phyloP scores from a whole-genome alignment of 2,888 invertebrate species.

The Myopa tessellatipennis region DNA sequence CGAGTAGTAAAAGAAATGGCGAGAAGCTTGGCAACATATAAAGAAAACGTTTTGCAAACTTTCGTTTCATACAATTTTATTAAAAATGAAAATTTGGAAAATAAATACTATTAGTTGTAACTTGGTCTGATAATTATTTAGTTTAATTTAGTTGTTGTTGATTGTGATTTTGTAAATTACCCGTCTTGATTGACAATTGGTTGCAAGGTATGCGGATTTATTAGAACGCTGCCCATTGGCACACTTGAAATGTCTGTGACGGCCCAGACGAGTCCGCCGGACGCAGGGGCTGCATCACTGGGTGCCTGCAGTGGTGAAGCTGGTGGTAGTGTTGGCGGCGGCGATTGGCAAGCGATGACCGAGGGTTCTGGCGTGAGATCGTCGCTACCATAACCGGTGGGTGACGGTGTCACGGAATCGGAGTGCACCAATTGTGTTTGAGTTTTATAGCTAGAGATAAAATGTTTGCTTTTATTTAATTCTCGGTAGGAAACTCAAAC shows the following conservation, averaged over 20 bases:
- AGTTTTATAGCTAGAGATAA: slow-evolving; percentile 65
- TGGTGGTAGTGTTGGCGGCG: slow-evolving; percentile 45
- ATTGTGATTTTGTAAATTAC: slow-evolving; percentile 62
- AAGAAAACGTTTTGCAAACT: slow-evolving; percentile 54
- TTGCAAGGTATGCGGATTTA: slow-evolving; percentile 77
- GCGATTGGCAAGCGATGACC: slow-evolving; percentile 53
- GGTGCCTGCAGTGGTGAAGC: slow-evolving; percentile 20
- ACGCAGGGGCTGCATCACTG: slow-evolving; percentile 28
- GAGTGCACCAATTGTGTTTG: slow-evolving; percentile 69
- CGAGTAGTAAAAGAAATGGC: too few relatives aligned
- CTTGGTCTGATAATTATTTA: slow-evolving; percentile 28
- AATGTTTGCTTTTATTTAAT: neutral
- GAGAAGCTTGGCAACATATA: too few relatives aligned
- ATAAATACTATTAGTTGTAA: slow-evolving; percentile 45
- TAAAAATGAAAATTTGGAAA: slow-evolving; percentile 42
- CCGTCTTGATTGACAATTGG: slow-evolving; percentile 69
- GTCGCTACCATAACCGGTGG: slow-evolving; percentile 72
- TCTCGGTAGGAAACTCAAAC: neutral
- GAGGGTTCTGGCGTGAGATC: slow-evolving; percentile 66
- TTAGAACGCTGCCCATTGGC: slow-evolving; percentile 87
- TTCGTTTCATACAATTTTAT: slow-evolving; percentile 42
- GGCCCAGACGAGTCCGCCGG: slow-evolving; percentile 80
- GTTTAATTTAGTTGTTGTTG: slow-evolving; percentile 32
- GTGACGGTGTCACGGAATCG: slow-evolving; percentile 83
- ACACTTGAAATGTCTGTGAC: slow-evolving; percentile 87